Percentiles rank a stretch among this genome's conserved stretches.
phyloP scores from a whole-genome alignment of 2,888 invertebrate species.

The Cheilosia impressa region DNA sequence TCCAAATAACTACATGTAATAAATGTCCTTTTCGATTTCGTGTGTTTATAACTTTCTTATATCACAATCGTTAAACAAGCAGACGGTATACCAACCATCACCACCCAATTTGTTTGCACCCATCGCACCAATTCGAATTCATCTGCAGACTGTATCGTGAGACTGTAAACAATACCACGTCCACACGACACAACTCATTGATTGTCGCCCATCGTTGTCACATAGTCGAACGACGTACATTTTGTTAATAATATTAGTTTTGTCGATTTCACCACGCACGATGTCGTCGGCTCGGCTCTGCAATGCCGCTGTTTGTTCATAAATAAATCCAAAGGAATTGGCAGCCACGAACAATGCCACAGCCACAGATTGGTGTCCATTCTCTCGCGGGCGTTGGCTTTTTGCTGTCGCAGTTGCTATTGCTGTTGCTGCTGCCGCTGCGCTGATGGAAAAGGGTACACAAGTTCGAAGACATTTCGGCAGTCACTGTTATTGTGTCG shows the following conservation, averaged over 20 bases:
- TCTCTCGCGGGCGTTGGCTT: slow-evolving; percentile 1
- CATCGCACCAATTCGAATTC: slow-evolving; percentile 20
- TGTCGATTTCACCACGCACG: slow-evolving; percentile 59
- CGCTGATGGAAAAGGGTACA: slow-evolving; percentile 51
- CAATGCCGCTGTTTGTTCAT: slow-evolving; percentile 53
- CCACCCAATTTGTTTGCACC: slow-evolving; percentile 23
- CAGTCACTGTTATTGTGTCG: slow-evolving; percentile 14
- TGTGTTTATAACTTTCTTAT: neutral
- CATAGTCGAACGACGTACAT: slow-evolving; percentile 30
- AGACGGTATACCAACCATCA: neutral
- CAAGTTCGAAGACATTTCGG: slow-evolving; percentile 42
- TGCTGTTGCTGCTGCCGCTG: slow-evolving; percentile 37
- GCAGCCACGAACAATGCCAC: slow-evolving; percentile 44
- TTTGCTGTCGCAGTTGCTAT: neutral
- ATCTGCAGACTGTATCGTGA: slow-evolving; percentile 56
- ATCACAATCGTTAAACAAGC: neutral
- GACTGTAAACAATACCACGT: slow-evolving; percentile 66
- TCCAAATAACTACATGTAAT: neutral
- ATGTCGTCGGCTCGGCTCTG: slow-evolving; percentile 36
- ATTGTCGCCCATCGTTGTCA: slow-evolving; percentile 33
- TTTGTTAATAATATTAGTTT: slow-evolving; percentile 64
- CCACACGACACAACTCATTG: slow-evolving; percentile 40
- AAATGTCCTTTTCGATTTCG: neutral
- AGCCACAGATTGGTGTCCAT: slow-evolving; percentile 50
- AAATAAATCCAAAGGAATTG: slow-evolving; percentile 70